Conservation (phyloP, 2,888 invertebrate species). For the Acronicta alni region DNA sequence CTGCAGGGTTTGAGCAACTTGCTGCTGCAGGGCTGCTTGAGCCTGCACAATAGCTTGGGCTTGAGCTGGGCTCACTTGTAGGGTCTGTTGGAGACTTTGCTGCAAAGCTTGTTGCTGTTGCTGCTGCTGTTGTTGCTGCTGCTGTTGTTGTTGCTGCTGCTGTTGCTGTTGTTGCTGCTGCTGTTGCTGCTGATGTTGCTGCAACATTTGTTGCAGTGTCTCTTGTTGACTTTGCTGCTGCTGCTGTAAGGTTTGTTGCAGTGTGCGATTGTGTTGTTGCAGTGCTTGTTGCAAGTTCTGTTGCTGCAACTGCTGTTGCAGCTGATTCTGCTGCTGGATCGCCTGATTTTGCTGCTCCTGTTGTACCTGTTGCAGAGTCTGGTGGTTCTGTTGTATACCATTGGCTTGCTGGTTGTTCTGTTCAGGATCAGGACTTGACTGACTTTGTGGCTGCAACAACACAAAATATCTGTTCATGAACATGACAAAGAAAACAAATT, state of each 20-base stretch:
- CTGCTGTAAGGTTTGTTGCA: constrained; percentile 72
- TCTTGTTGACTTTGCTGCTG: constrained; percentile 71
- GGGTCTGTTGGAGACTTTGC: constrained; percentile 78
- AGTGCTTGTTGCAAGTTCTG: constrained; percentile 70
- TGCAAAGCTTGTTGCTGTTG: constrained; percentile 74
- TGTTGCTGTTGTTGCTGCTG: constrained; percentile 72
- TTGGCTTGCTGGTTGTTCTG: constrained; percentile 85
- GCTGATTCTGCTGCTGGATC: constrained; percentile 76
- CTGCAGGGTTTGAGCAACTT: constrained; percentile 83
- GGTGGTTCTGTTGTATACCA: constrained; percentile 81
- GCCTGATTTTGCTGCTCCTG: constrained; percentile 78
- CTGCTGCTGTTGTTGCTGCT: constrained; percentile 70
- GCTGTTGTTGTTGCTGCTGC: constrained; percentile 63
- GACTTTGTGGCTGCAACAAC: constrained; percentile 87
- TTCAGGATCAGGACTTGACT: constrained; percentile 82
- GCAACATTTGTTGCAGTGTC: constrained; percentile 67
- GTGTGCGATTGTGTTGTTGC: constrained; percentile 71
- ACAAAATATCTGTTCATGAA: constrained; percentile 9
- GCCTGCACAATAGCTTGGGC: constrained; percentile 84
- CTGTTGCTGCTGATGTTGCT: constrained; percentile 68
- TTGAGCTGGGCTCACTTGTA: constrained; percentile 84
- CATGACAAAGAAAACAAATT: background rate
- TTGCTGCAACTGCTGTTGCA: constrained; percentile 84
- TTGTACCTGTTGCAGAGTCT: constrained; percentile 75
- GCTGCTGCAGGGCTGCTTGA: constrained; percentile 83